Percentiles rank a stretch among this genome's conserved stretches.
phyloP scores from a whole-genome alignment of 1,140 invertebrate species.

The Camponotus pennsylvanicus region DNA sequence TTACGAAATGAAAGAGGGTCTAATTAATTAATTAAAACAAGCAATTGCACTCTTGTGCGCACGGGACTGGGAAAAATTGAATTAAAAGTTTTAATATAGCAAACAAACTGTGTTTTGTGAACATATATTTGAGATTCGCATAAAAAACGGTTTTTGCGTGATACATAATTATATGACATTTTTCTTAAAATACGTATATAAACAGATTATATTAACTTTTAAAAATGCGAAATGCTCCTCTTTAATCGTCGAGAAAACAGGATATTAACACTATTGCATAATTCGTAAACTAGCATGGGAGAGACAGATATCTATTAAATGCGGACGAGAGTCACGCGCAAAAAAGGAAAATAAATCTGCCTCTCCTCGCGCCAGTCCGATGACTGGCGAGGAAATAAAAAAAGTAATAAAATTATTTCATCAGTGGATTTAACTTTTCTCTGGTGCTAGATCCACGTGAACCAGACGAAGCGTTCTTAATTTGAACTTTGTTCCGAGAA shows the following conservation, averaged over 20 bases:
- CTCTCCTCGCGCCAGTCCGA: slow-evolving; percentile 3
- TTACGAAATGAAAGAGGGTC: background rate
- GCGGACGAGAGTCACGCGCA: background rate
- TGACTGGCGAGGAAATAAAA: slow-evolving; percentile 9
- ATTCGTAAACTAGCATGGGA: slow-evolving; percentile 6
- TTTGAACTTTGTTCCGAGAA: slow-evolving; percentile 22
- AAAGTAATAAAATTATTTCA: slow-evolving; percentile 58
- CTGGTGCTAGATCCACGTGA: slow-evolving; percentile 10
- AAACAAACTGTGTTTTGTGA: slow-evolving; percentile 12
- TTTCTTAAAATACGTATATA: background rate
- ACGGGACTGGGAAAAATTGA: background rate
- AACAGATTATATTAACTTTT: background rate
- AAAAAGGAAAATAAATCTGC: slow-evolving; percentile 36
- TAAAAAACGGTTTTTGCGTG: background rate
- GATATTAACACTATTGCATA: slow-evolving; percentile 16
- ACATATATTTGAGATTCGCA: background rate
- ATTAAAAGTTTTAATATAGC: slow-evolving; percentile 33
- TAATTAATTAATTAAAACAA: slow-evolving; percentile 57
- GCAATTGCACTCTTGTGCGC: slow-evolving; percentile 32
- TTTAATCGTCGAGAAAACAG: background rate
- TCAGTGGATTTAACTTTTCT: slow-evolving; percentile 39
- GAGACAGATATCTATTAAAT: slow-evolving; percentile 29
- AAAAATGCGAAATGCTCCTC: background rate
- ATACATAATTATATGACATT: background rate
- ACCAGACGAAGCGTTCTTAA: slow-evolving; percentile 46